Evolutionary conservation across 2,888 invertebrate genomes (phyloP).

Genomic region (Phasia obesa): DNA sequence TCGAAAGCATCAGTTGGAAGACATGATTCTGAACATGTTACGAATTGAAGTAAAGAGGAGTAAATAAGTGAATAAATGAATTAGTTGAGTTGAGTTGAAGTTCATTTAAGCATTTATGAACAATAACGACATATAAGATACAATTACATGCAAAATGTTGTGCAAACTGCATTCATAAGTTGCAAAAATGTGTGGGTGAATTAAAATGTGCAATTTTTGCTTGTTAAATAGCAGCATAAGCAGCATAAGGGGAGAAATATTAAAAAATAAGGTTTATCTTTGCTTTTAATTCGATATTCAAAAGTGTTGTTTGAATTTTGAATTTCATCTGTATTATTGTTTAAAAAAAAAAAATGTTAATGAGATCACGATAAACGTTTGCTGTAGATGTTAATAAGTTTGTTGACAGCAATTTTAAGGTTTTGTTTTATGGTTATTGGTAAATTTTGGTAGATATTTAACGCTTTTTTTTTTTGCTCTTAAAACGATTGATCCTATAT

Average conservation of each 20-base stretch:
- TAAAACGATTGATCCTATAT: too few relatives aligned
- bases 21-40: slow-evolving; percentile 33
- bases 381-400: slow-evolving; percentile 26
- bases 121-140: slow-evolving; percentile 21
- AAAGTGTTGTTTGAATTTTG: neutral
- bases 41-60: slow-evolving; percentile 27
- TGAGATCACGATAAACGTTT: slow-evolving; percentile 39
- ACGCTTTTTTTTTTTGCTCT: too few relatives aligned
- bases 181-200: slow-evolving; percentile 25
- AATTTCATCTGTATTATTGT: slow-evolving; percentile 30
- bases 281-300: slow-evolving; percentile 22
- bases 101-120: slow-evolving; percentile 49
- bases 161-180: neutral
- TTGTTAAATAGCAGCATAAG: too few relatives aligned
- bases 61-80: slow-evolving; percentile 29
- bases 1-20: slow-evolving; percentile 21
- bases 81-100: slow-evolving; percentile 54
- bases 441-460: too few relatives aligned
- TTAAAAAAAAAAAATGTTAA: slow-evolving; percentile 32
- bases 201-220: neutral
- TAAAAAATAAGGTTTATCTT: slow-evolving; percentile 43
- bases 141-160: neutral
- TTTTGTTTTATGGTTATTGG: too few relatives aligned
- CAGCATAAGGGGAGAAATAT: slow-evolving; percentile 4
- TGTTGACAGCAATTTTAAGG: slow-evolving; percentile 24